These are phyloP conservation scores for Aleiodes testaceus DNA, from an alignment of 2,888 invertebrate species.

Conservation along the genomic window DNA sequence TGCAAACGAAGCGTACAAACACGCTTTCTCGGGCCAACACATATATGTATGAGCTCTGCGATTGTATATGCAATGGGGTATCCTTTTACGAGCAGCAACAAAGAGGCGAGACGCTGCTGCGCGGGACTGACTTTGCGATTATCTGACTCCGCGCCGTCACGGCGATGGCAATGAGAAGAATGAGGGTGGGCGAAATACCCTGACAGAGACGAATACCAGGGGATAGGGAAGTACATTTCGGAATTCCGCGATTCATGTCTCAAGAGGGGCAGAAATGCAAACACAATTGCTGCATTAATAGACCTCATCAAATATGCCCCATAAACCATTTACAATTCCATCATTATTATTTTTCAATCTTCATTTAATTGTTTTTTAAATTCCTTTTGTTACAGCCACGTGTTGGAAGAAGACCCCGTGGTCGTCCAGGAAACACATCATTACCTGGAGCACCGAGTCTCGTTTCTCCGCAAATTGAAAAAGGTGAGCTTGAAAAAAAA, in stretches of 20 bases:
- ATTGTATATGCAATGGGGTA: slow-evolving; percentile 31
- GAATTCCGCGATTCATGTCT: slow-evolving; percentile 23
- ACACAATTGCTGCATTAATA: slow-evolving; percentile 1
- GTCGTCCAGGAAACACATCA: slow-evolving; percentile 66
- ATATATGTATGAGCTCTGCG: slow-evolving; percentile 3
- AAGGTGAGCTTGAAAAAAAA: slow-evolving; percentile 60
- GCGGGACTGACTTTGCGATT: slow-evolving; percentile 55
- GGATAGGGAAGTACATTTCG: slow-evolving; percentile 31
- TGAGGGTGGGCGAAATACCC: slow-evolving; percentile 22
- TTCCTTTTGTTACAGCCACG: slow-evolving; percentile 62
- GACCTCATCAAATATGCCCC: slow-evolving; percentile 10
- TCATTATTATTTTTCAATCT: not conserved
- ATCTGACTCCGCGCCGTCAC: slow-evolving; percentile 46
- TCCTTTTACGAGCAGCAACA: slow-evolving; percentile 54
- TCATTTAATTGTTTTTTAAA: not conserved
- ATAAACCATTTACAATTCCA: not conserved
- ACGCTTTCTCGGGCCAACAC: not conserved
- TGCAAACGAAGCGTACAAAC: slow-evolving; percentile 1
- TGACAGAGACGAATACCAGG: slow-evolving; percentile 38
- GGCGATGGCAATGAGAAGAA: slow-evolving; percentile 29
- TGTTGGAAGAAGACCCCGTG: slow-evolving; percentile 68
- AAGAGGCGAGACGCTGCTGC: slow-evolving; percentile 46
- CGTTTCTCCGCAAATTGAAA: slow-evolving; percentile 67
- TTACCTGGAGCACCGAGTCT: slow-evolving; percentile 66
- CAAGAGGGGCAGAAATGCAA: not conserved